phyloP scores from a whole-genome alignment of 2,888 invertebrate genomes.

The Melieria crassipennis region DNA sequence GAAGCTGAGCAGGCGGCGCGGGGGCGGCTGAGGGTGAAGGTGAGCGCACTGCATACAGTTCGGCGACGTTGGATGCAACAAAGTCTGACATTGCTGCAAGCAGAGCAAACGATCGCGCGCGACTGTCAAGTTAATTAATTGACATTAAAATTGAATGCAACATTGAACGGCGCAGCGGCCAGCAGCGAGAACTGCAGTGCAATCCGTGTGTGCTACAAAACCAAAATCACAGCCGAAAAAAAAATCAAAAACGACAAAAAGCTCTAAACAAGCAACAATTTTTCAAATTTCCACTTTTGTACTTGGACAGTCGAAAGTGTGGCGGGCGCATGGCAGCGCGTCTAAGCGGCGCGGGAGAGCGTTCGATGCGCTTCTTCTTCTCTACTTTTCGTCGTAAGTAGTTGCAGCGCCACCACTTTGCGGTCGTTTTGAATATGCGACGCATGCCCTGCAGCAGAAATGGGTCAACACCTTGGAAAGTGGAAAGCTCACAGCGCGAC shows the following conservation, averaged over 20 bases:
- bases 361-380: neutral
- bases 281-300: no score
- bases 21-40: conserved; percentile 7
- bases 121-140: conserved; percentile 33
- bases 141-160: conserved; percentile 15
- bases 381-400: no score
- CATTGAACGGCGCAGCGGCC: neutral
- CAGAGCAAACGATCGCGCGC: neutral
- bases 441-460: no score
- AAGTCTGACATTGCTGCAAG: neutral
- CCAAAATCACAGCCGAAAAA: no score
- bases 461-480: no score
- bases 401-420: no score
- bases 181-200: no score
- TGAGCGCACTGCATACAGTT: neutral
- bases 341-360: neutral
- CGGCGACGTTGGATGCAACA: neutral
- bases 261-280: no score
- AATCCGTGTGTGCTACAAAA: no score
- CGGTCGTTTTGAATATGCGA: no score
- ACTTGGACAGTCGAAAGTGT: conserved; percentile 1
- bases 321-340: conserved; percentile 3
- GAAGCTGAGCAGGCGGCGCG: neutral
- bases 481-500: no score
- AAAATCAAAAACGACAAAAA: no score